phyloP scores from a whole-genome alignment of 1,140 invertebrate species.

The Heliothis virescens region DNA sequence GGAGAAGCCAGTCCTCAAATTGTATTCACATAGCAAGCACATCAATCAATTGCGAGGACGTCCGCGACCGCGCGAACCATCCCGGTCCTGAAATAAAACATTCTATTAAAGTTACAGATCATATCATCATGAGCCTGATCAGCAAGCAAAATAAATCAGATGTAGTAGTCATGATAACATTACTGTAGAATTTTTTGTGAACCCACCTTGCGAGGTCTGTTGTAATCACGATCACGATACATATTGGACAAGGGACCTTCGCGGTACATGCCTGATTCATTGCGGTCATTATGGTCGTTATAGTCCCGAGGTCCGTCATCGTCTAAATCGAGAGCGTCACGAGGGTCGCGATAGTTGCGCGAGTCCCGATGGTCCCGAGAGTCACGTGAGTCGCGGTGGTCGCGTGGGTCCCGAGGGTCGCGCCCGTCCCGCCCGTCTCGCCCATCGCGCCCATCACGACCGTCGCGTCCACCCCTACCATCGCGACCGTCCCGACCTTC shows the following conservation, averaged over 20 bases:
- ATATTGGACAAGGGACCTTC: slow-evolving; percentile 52
- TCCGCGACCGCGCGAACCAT: slow-evolving; percentile 81
- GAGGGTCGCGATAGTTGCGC: slow-evolving; percentile 62
- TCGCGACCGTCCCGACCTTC: slow-evolving; percentile 51
- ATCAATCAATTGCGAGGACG: slow-evolving; percentile 76
- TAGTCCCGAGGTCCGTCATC: slow-evolving; percentile 56
- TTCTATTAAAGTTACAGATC: background rate
- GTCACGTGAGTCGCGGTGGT: slow-evolving; percentile 68
- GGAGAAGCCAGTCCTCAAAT: slow-evolving; percentile 83
- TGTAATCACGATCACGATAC: slow-evolving; percentile 79
- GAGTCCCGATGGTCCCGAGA: slow-evolving; percentile 69
- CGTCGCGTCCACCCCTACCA: slow-evolving; percentile 56
- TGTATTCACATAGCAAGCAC: slow-evolving; percentile 63
- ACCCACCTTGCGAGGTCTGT: slow-evolving; percentile 52
- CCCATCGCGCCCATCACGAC: slow-evolving; percentile 65
- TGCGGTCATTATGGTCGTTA: slow-evolving; percentile 71
- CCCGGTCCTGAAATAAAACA: slow-evolving; percentile 79
- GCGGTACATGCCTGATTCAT: slow-evolving; percentile 52
- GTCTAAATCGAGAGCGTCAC: slow-evolving; percentile 66
- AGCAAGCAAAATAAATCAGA: too few relatives aligned
- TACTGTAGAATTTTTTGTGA: background rate
- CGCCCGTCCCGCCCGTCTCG: slow-evolving; percentile 70
- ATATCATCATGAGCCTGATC: too few relatives aligned
- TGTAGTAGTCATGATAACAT: background rate
- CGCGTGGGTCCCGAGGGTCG: slow-evolving; percentile 65